Base-by-base conservation (phyloP, 2,888 invertebrate species). In the Aphodius granarius region DNA sequence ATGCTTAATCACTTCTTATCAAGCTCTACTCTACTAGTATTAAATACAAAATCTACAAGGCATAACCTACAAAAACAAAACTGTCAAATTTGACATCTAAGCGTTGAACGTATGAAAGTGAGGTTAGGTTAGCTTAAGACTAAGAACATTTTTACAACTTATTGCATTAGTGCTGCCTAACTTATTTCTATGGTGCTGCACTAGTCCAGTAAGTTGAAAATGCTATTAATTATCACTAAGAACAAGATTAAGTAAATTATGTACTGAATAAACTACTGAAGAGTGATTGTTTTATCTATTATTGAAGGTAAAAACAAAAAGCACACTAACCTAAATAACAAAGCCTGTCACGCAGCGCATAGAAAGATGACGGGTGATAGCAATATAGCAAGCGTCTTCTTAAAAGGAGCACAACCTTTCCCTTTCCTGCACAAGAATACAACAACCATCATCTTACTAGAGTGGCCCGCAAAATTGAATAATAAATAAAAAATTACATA, bases 321-420 rank as follows among this genome's bases (percentile, higher is more conserved):
- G 80, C 80, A 82, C 86, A 87, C 87, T 87, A 85, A 87, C 87
- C 86, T 87, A 87, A 85, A 84, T 81, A 81, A 22, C 19, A 83
- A 82, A 85, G 83, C 83, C 77, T 81, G 82, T 87, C 86, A 92
- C 87, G 92, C 92, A 87, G 92, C 92, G 90, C 91, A 92, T 89
- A 92, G 91, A 91, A 92, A 92, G 90, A 92, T 92, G 90, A 92
- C 92, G 88, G 92, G 92, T 90, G 92, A 91, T 89, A 92, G 89
- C 89, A 92, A 90, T 88, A 92, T 90, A 91, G 92, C 92, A 89
- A 92, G 90, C 88, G 92, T 92, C 89, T 91, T 92, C 92, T 92
- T 92, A 91, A 92, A 92, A 90, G 92, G 91, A 88, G 91, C 91
- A 90, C 91, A 91, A 87, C 89, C 89, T 90, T 91, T 91, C 88